A percentile compares a stretch with the other conserved stretches of the same genome.
These are phyloP conservation scores for Bradypus variegatus DNA, from an alignment of 2,797 vertebrate species.

Conservation along the genomic window DNA sequence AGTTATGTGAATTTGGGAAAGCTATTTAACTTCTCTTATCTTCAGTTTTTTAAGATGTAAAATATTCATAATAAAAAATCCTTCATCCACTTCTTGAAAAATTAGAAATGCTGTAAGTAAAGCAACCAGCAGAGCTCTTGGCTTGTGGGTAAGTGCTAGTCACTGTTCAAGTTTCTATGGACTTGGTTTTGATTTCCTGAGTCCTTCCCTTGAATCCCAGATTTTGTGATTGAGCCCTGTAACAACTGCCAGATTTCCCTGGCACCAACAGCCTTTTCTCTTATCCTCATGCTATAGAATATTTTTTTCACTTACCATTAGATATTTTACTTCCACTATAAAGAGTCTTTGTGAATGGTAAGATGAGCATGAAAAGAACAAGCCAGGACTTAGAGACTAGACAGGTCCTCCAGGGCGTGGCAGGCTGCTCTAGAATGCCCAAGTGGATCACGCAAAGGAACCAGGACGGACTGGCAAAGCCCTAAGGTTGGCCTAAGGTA, in stretches of 20 bases:
- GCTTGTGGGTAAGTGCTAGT: not conserved
- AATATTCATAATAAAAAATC: not conserved
- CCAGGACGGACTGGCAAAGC: not conserved
- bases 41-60: not conserved
- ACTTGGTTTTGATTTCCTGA: not conserved
- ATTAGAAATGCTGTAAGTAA: not conserved
- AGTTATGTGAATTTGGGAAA: not conserved
- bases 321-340: not conserved
- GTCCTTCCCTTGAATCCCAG: not conserved
- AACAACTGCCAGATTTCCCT: not conserved
- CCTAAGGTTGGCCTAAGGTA: not conserved
- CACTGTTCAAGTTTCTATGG: not conserved
- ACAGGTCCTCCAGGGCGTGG: not conserved
- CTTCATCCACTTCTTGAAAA: not conserved
- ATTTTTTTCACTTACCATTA: not conserved
- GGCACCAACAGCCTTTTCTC: not conserved
- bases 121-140: not conserved
- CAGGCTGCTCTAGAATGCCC: not conserved
- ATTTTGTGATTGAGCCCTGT: not conserved
- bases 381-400: not conserved
- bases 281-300: not conserved
- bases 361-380: not conserved
- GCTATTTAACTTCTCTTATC: not conserved
- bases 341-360: not conserved
- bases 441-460: not conserved